A percentile compares a stretch with the other conserved stretches of the same genome.
phyloP scores from a whole-genome alignment of 1,140 invertebrate species.

The Chlorops oryzae region DNA sequence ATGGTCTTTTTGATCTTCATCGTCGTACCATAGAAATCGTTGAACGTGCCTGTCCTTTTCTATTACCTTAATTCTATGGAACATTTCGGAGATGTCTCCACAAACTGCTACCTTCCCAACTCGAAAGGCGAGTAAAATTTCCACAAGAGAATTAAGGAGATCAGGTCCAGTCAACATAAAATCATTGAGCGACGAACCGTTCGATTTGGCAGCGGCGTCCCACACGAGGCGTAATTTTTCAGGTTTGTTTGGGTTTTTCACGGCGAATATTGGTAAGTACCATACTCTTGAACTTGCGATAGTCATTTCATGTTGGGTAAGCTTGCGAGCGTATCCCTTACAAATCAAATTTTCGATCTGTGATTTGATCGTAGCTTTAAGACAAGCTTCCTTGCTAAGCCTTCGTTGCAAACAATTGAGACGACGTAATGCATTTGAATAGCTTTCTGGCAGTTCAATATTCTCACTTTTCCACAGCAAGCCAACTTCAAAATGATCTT shows the following conservation, averaged over 20 bases:
- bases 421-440: not conserved
- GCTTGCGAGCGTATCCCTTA: too few relatives aligned
- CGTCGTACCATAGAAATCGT: not conserved
- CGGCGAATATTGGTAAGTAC: slow-evolving; percentile 30
- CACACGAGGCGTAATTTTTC: too few relatives aligned
- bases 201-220: too few relatives aligned
- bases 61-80: not conserved
- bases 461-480: not conserved
- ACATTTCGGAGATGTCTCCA: not conserved
- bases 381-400: not conserved
- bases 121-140: not conserved
- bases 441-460: not conserved
- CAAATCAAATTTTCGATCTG: too few relatives aligned
- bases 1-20: not conserved
- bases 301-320: not conserved
- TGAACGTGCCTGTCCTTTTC: not conserved
- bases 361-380: not conserved
- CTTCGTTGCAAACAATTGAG: not conserved
- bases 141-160: not conserved
- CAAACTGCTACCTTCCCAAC: not conserved
- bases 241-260: slow-evolving; percentile 24
- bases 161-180: not conserved
- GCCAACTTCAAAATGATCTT: not conserved
- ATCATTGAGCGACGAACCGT: not conserved
- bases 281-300: not conserved